Percentiles rank a stretch among this genome's conserved stretches.
Evolutionary conservation across 2,888 invertebrate genomes (phyloP).

Genomic region (Platerodrilus igneus): DNA sequence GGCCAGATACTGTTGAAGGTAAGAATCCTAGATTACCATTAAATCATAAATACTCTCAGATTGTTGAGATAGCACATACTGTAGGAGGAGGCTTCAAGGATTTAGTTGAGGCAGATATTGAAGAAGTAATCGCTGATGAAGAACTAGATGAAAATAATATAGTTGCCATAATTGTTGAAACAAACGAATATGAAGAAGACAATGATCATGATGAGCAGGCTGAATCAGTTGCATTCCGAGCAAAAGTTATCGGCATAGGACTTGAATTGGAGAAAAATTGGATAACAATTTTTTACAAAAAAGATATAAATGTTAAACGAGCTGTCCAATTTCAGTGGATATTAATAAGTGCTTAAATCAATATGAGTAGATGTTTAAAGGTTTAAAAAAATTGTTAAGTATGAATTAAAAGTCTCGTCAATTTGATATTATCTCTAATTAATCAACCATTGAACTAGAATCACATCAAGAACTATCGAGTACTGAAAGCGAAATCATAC

Average conservation of each 20-base stretch:
- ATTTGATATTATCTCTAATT: neutral
- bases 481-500: slow-evolving; percentile 1
- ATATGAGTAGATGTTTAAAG: too few species aligned
- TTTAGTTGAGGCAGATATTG: slow-evolving; percentile 13
- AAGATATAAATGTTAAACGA: neutral
- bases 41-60: slow-evolving; percentile 7
- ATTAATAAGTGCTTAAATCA: too few species aligned
- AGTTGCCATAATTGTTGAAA: slow-evolving; percentile 14
- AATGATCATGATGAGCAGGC: slow-evolving; percentile 23
- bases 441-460: slow-evolving; percentile 5
- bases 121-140: slow-evolving; percentile 7
- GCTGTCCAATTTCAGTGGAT: slow-evolving; percentile 1
- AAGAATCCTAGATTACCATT: slow-evolving; percentile 3
- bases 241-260: slow-evolving; percentile 22
- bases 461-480: slow-evolving; percentile 4
- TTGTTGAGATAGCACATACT: slow-evolving; percentile 9
- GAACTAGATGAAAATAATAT: slow-evolving; percentile 14
- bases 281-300: neutral
- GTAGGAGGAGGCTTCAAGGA: slow-evolving; percentile 6
- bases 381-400: slow-evolving; percentile 1
- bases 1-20: slow-evolving; percentile 4
- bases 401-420: neutral
- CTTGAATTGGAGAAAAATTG: slow-evolving; percentile 3
- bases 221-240: slow-evolving; percentile 21
- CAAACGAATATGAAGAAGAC: slow-evolving; percentile 12